Percentiles rank a stretch among this genome's conserved stretches.
Evolutionary conservation across 2,888 invertebrate genomes (phyloP).

Genomic region (Calliscelio sp.): DNA sequence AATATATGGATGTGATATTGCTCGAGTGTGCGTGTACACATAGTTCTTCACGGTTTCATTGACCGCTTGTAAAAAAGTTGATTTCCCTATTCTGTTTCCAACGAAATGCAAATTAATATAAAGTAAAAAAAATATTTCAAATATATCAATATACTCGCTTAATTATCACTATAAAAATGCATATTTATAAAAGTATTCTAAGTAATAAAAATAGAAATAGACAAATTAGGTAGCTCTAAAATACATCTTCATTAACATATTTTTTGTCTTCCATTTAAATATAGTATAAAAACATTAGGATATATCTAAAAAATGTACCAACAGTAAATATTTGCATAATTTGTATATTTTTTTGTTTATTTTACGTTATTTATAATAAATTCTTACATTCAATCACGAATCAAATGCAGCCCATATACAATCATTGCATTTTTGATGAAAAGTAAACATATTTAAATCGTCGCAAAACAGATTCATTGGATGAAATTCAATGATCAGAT

Average conservation of each 20-base stretch:
- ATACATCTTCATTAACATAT: too few relatives aligned
- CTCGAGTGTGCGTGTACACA: slow-evolving; percentile 55
- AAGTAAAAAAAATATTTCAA: too few relatives aligned
- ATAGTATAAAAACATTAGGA: too few relatives aligned
- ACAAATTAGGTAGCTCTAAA: too few relatives aligned
- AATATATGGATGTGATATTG: slow-evolving; percentile 66
- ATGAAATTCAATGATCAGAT: slow-evolving; percentile 74
- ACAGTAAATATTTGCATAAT: slow-evolving; percentile 51
- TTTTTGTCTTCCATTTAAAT: too few relatives aligned
- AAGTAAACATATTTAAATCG: slow-evolving; percentile 78
- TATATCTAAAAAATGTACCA: too few relatives aligned
- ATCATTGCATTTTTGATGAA: slow-evolving; percentile 84
- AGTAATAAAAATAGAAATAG: too few relatives aligned
- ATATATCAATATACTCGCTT: too few relatives aligned
- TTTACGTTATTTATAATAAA: slow-evolving; percentile 84
- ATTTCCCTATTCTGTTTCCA: too few relatives aligned
- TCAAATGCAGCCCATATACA: slow-evolving; percentile 85
- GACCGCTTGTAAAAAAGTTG: slow-evolving; percentile 38
- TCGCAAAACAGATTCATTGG: slow-evolving; percentile 75
- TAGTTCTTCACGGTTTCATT: slow-evolving; percentile 50
- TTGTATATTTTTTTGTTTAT: slow-evolving; percentile 81
- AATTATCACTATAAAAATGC: too few relatives aligned
- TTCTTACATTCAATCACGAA: slow-evolving; percentile 85
- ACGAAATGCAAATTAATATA: too few relatives aligned
- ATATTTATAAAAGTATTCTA: too few relatives aligned